Percentiles rank a stretch among this genome's conserved stretches.
Conservation (phyloP, 2,888 invertebrate genomes). For the Chymomyza caudatula region DNA sequence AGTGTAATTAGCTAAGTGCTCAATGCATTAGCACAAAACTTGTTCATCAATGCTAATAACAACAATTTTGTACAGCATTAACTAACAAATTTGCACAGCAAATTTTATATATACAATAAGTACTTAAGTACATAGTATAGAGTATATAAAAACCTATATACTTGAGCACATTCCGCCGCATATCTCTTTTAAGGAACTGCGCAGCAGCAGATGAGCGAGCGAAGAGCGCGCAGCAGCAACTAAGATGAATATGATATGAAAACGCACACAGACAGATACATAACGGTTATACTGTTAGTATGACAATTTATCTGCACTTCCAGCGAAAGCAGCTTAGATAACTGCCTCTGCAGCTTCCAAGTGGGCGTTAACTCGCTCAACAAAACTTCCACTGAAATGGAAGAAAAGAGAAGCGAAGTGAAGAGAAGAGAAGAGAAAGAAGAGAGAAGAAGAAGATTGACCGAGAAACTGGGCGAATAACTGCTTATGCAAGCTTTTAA, state of each 20-base stretch:
- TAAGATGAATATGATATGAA: not conserved
- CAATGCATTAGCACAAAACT: not conserved
- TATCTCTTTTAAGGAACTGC: not conserved
- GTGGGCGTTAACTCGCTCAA: slow-evolving; percentile 46
- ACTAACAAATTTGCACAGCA: slow-evolving; percentile 10
- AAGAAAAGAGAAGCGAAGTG: not conserved
- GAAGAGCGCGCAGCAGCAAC: not conserved
- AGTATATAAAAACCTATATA: not conserved
- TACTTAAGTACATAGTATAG: not conserved
- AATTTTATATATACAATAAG: not conserved
- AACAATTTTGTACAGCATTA: slow-evolving; percentile 21
- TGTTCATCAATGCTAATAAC: slow-evolving; percentile 30
- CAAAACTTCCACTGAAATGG: slow-evolving; percentile 19
- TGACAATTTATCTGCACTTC: not conserved
- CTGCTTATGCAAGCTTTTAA: slow-evolving; percentile 27
- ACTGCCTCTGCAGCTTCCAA: slow-evolving; percentile 15
- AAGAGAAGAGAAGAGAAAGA: not conserved
- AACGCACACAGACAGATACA: not conserved
- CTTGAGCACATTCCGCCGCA: not conserved
- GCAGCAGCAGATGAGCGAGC: not conserved
- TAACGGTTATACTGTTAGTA: not conserved
- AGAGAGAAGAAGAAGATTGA: not conserved
- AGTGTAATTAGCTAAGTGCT: not conserved
- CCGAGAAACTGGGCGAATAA: slow-evolving; percentile 45
- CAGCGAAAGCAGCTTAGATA: slow-evolving; percentile 4